Percentiles rank a stretch among this genome's conserved stretches.
Evolutionary conservation across 2,113 vertebrate genomes (phyloP).

Genomic region (Progne subis): DNA sequence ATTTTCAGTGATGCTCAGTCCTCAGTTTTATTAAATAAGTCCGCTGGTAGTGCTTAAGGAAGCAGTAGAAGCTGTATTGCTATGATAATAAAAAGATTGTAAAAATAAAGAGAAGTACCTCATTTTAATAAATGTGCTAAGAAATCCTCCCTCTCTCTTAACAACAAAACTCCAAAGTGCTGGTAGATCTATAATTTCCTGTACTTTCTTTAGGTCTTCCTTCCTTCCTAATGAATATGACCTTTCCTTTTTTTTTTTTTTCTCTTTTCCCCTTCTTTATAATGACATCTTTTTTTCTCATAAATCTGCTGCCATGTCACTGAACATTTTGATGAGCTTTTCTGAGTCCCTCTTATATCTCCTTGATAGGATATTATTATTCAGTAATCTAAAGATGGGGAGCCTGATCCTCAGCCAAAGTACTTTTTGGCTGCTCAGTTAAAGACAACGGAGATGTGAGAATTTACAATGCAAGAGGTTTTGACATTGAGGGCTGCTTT

Average conservation of each 20-base stretch:
- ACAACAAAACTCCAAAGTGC: not conserved
- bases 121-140: conserved; percentile 19
- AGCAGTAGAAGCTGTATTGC: conserved; percentile 15
- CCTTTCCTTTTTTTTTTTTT: not conserved
- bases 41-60: conserved; percentile 67
- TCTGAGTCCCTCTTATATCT: conserved; percentile 52
- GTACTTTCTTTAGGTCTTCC: not conserved
- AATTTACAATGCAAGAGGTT: not conserved
- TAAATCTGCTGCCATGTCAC: conserved; percentile 58
- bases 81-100: conserved; percentile 22
- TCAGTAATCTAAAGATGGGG: not conserved
- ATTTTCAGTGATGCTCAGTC: conserved; percentile 63
- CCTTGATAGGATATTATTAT: conserved; percentile 45
- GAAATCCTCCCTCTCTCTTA: not conserved
- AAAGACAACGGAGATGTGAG: not conserved
- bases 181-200: not conserved
- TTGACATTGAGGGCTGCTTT: not conserved
- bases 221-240: conserved; percentile 42
- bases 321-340: conserved; percentile 54
- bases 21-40: conserved; percentile 79
- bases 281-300: conserved; percentile 39
- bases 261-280: not conserved
- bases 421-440: not conserved
- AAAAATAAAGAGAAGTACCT: conserved; percentile 35
- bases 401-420: not conserved